A percentile compares a stretch with the other conserved stretches of the same genome.
phyloP scores from a whole-genome alignment of 2,797 vertebrate species.

The Myiotriccus ornatus region DNA sequence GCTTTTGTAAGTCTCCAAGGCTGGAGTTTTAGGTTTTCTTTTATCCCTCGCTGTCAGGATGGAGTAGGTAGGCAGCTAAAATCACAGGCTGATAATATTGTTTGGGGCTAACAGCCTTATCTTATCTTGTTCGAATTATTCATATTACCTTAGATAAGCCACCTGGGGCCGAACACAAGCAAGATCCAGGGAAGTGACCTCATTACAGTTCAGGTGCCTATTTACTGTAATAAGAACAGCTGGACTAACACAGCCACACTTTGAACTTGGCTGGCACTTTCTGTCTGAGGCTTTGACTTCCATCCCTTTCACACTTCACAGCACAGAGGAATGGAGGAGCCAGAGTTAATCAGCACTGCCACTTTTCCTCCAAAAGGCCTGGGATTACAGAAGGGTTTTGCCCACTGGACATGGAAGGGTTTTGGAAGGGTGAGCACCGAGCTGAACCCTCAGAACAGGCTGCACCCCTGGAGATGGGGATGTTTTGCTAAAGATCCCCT shows the following conservation, averaged over 20 bases:
- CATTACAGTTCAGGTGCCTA: constrained; percentile 55
- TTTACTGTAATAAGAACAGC: constrained; percentile 49
- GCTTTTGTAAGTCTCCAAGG: constrained; percentile 57
- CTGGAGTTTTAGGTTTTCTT: constrained; percentile 49
- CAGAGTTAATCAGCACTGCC: neutral
- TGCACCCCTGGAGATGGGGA: neutral
- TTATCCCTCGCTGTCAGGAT: constrained; percentile 35
- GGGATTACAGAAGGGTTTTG: neutral
- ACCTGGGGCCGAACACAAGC: constrained; percentile 48
- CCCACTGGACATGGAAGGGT: rapidly evolving
- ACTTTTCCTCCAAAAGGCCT: neutral
- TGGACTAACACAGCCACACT: constrained; percentile 12
- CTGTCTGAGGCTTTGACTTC: constrained; percentile 2
- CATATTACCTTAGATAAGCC: constrained; percentile 61
- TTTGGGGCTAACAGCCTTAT: constrained; percentile 41
- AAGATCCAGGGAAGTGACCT: constrained; percentile 54
- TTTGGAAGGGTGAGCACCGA: neutral
- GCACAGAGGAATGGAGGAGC: neutral
- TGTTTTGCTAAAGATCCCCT: neutral
- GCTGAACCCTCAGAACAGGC: neutral
- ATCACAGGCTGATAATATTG: constrained; percentile 37
- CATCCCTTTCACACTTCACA: constrained; percentile 19
- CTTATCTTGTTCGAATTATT: constrained; percentile 58
- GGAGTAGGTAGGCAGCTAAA: constrained; percentile 52
- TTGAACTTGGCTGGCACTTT: constrained; percentile 26